Conservation (phyloP, 2,888 invertebrate species). For the Pasiphila rectangulata region DNA sequence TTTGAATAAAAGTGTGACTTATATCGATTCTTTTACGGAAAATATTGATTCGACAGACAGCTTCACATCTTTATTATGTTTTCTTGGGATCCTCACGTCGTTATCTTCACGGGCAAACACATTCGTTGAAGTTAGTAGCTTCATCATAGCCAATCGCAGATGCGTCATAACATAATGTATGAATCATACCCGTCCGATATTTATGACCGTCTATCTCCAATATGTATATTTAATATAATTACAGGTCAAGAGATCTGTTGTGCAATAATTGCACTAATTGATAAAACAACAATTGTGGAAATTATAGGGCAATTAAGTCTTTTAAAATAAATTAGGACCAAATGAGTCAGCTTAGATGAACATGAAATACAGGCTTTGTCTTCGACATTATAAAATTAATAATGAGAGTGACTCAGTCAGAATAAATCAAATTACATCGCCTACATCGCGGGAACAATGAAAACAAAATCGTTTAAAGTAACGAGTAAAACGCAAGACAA, state of each 20-base stretch:
- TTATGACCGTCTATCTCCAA: not conserved
- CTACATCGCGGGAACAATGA: slow-evolving; percentile 66
- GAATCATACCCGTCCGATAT: not conserved
- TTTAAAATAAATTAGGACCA: slow-evolving; percentile 23
- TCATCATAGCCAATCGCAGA: not conserved
- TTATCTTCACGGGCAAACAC: not conserved
- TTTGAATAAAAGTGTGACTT: not conserved
- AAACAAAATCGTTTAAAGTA: slow-evolving; percentile 68
- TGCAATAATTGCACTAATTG: slow-evolving; percentile 9
- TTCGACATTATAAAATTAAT: slow-evolving; percentile 68
- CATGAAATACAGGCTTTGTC: slow-evolving; percentile 54
- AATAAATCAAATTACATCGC: slow-evolving; percentile 70
- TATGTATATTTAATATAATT: not conserved
- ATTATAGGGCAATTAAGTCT: slow-evolving; percentile 6
- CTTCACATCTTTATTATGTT: not conserved
- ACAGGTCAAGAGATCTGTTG: not conserved
- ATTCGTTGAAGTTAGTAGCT: not conserved
- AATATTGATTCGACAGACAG: too few relatives aligned
- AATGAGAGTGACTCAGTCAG: slow-evolving; percentile 69
- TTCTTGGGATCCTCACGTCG: not conserved
- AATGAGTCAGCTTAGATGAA: slow-evolving; percentile 53
- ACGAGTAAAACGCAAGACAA: slow-evolving; percentile 73
- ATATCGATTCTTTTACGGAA: too few relatives aligned
- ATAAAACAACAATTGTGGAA: not conserved
- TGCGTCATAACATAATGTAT: not conserved